A percentile compares a stretch with the other conserved stretches of the same genome.
Conservation (phyloP, 1,140 invertebrate genomes). For the Tetraneura akinire region DNA sequence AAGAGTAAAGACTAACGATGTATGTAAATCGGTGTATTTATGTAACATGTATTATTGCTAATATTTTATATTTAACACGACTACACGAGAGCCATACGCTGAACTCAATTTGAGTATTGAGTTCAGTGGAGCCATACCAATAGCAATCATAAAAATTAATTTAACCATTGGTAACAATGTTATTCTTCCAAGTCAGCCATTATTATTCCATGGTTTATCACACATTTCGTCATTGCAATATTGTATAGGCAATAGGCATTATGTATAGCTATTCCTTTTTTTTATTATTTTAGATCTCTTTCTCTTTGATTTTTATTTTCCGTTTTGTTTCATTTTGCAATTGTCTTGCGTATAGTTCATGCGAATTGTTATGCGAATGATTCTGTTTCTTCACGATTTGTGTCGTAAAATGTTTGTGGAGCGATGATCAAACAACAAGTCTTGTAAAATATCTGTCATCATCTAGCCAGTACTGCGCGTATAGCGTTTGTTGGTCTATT, state of each 20-base stretch:
- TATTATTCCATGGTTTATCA: conserved; percentile 42
- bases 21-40: too few relatives aligned
- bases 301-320: background rate
- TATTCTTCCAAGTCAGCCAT: background rate
- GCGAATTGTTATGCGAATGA: background rate
- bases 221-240: conserved; percentile 45
- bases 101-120: too few relatives aligned
- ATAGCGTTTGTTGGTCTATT: background rate
- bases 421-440: background rate
- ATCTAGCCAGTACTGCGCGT: background rate
- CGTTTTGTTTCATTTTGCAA: background rate
- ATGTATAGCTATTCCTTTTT: too few relatives aligned
- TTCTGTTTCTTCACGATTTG: background rate
- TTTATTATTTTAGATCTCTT: background rate
- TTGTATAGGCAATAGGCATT: too few relatives aligned
- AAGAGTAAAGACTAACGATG: too few relatives aligned
- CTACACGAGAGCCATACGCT: too few relatives aligned
- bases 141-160: background rate
- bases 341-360: background rate
- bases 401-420: background rate
- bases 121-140: too few relatives aligned
- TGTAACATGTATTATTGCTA: too few relatives aligned
- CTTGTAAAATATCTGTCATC: background rate
- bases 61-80: too few relatives aligned
- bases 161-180: conserved; percentile 54